A percentile compares a stretch with the other conserved stretches of the same genome.
Evolutionary conservation across 2,888 invertebrate species (phyloP).

Genomic region (Brachynemurus nebulosus): DNA sequence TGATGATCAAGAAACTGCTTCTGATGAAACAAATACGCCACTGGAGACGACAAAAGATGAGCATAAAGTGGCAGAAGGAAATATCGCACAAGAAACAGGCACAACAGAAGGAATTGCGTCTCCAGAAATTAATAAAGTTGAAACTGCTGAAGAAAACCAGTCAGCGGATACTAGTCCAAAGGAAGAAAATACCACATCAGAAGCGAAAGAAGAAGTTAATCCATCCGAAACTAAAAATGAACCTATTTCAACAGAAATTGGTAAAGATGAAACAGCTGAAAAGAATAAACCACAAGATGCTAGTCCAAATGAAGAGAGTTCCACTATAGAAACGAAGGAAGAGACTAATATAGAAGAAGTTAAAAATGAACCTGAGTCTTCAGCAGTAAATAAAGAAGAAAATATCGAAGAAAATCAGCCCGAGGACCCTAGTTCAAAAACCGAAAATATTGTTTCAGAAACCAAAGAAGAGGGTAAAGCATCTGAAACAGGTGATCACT

Average conservation of each 20-base stretch:
- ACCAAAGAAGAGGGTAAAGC: too few relatives aligned
- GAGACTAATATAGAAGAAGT: neutral
- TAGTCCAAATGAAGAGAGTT: neutral
- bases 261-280: neutral
- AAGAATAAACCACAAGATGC: neutral
- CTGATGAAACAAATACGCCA: neutral
- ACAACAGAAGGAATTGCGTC: slow-evolving; percentile 5
- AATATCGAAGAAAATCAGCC: too few relatives aligned
- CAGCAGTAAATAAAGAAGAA: neutral
- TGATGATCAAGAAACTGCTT: neutral
- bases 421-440: too few relatives aligned
- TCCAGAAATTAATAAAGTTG: too few relatives aligned
- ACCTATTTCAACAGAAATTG: neutral
- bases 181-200: too few relatives aligned
- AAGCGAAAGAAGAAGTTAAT: too few relatives aligned
- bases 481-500: too few relatives aligned
- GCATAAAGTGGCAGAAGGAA: neutral
- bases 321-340: too few relatives aligned
- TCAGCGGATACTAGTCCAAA: too few relatives aligned
- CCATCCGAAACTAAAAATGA: too few relatives aligned
- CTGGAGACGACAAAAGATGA: neutral
- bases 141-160: too few relatives aligned
- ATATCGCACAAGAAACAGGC: neutral
- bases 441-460: too few relatives aligned
- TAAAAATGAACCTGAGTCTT: neutral